Base-by-base conservation (phyloP, 2,113 vertebrate genomes). In the Eurystomus gularis region DNA sequence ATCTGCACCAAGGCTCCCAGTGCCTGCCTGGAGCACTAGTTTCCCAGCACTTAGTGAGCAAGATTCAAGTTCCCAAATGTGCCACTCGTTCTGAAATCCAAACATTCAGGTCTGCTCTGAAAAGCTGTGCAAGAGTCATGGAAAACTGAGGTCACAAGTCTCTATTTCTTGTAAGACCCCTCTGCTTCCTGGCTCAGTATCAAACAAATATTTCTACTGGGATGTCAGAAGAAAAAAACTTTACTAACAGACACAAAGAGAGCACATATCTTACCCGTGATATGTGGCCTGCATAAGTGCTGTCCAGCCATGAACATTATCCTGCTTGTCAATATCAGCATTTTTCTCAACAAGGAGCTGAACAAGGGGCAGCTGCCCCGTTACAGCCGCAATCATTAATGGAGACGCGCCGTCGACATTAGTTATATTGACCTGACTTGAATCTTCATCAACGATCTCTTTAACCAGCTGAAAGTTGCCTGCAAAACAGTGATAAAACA, bases 221-320 rank as follows among this genome's bases (percentile, higher is more conserved):
- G 3, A 91, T 28, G 11, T 28, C 71, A 54, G 25, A 85, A 76
- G 39, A 83, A 76, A 9, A 15, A 42, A 86, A 48, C 11, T 66
- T 76, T 35, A 73, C 37, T 31, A 39, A 39, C 57, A 85, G 57
- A 62, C 35, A 17, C 14, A 71, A 77, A 58, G 28, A 57, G 1
- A 60, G 29, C 7, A 73, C 10, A 0, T 12, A n/a, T 78, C 97
- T 96, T 97, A 99, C 99, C 99, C 99, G 0, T 99, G 99, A 93
- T 99, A 99, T 0, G 99, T 99, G 68, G 99, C 99, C 95, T 99
- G 99, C 99, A 99, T 99, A 62, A 99, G 98, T 40, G 99, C 99
- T 1, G 99, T 99, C 99, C 99, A 99, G 42, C 99, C 99, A 9
- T 99, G 99, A 48, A 98, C 98, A 2, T 98, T 98, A 87, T 99